Evolutionary conservation across 2,113 vertebrate species (phyloP).

Genomic region (Morone chrysops): DNA sequence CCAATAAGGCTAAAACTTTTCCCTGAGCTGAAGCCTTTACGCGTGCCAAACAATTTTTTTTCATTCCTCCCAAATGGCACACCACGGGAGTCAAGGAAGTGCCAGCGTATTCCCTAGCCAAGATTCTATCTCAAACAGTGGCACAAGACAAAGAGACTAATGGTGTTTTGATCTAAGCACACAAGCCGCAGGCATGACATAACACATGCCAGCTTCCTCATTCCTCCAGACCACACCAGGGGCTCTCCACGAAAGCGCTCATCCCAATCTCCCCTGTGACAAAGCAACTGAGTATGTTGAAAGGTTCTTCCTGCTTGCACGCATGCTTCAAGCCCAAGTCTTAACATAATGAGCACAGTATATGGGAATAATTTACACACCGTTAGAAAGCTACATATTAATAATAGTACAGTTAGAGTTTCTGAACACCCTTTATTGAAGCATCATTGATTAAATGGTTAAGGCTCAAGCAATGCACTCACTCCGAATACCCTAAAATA

Average conservation of each 20-base stretch:
- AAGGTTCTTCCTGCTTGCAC: conserved; percentile 49
- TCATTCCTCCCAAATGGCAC: conserved; percentile 57
- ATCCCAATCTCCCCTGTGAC: conserved; percentile 68
- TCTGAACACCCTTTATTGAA: background rate
- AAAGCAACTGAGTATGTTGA: conserved; percentile 58
- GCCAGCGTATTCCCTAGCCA: conserved; percentile 71
- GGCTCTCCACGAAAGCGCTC: conserved; percentile 59
- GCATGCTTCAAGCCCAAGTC: conserved; percentile 28
- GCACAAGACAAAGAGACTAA: conserved; percentile 81
- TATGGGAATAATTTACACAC: conserved; percentile 9
- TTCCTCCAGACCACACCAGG: conserved; percentile 75
- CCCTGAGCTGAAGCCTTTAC: conserved; percentile 27
- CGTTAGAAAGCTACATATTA: background rate
- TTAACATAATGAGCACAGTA: conserved; percentile 26
- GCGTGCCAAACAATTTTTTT: conserved; percentile 35
- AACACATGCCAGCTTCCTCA: conserved; percentile 77
- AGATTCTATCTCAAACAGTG: conserved; percentile 71
- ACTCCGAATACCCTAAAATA: background rate
- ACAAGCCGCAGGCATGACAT: conserved; percentile 78
- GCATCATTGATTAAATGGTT: background rate
- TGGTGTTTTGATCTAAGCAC: conserved; percentile 81
- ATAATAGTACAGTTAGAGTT: background rate
- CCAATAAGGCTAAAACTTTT: conserved; percentile 49
- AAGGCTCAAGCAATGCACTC: background rate
- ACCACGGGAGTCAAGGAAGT: conserved; percentile 56